Conservation (phyloP, 2,113 vertebrate species). For the Trachemys scripta region DNA sequence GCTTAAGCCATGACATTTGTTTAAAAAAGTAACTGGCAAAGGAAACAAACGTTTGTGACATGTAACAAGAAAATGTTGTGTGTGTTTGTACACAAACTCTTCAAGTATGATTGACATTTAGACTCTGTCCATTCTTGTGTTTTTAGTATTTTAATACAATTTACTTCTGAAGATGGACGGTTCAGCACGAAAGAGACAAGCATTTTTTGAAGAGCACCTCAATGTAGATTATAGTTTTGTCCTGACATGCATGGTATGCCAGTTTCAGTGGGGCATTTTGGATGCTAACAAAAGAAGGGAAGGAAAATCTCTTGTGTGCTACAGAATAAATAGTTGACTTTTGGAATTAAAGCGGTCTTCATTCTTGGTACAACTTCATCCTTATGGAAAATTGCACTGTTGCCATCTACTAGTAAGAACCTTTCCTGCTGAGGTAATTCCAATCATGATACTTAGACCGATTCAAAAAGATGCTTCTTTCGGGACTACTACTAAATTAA, state of each 20-base stretch:
- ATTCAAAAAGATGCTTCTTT: not conserved
- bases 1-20: no score
- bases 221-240: not conserved
- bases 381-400: not conserved
- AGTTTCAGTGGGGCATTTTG: not conserved
- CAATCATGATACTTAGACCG: not conserved
- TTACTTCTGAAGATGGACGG: rapidly evolving
- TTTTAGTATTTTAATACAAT: not conserved
- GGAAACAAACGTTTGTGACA: not conserved
- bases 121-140: not conserved
- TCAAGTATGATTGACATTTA: rapidly evolving
- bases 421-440: not conserved
- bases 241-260: not conserved
- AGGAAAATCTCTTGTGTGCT: rapidly evolving
- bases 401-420: not conserved
- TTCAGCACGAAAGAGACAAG: not conserved
- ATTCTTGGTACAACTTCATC: not conserved
- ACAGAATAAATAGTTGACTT: rapidly evolving
- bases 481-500: not conserved
- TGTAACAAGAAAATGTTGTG: not conserved
- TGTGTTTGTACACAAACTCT: not conserved
- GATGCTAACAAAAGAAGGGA: not conserved
- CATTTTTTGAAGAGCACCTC: not conserved
- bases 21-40: not conserved
- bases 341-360: not conserved